A percentile compares a stretch with the other conserved stretches of the same genome.
Evolutionary conservation across 2,113 vertebrate species (phyloP).

Genomic region (Etheostoma spectabile): DNA sequence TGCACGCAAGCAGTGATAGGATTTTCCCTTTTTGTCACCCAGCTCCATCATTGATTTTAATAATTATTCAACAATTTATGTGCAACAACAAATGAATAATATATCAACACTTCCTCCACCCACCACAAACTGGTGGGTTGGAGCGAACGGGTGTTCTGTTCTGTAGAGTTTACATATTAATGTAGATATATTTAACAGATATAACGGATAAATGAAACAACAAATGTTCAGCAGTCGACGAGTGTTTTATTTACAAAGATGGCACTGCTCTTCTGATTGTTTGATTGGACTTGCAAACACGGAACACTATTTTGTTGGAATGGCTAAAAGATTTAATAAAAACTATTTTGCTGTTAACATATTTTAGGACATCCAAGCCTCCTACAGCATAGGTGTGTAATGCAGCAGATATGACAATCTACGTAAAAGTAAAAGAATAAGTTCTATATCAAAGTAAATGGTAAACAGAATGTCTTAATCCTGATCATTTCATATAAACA

Average conservation of each 20-base stretch:
- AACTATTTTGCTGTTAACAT: not conserved
- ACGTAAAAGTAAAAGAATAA: not conserved
- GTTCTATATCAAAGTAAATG: not conserved
- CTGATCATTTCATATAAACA: not conserved
- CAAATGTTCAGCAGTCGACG: constrained; percentile 27
- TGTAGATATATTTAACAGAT: constrained; percentile 56
- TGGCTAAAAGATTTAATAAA: not conserved
- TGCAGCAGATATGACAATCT: not conserved
- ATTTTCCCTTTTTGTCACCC: constrained; percentile 14
- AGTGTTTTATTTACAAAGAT: constrained; percentile 33
- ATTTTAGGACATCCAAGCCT: not conserved
- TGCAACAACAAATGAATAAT: constrained; percentile 46
- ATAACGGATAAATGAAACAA: constrained; percentile 39
- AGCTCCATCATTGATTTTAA: constrained; percentile 40
- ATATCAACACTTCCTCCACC: constrained; percentile 57
- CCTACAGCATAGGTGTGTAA: not conserved
- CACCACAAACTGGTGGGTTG: constrained; percentile 45
- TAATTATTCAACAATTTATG: constrained; percentile 38
- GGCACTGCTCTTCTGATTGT: constrained; percentile 14
- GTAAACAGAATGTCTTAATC: not conserved
- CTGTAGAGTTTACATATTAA: constrained; percentile 47
- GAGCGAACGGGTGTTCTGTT: constrained; percentile 41
- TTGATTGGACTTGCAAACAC: constrained; percentile 11
- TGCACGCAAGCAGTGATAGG: not conserved
- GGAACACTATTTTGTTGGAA: constrained; percentile 11